These are phyloP conservation scores for Apeltes quadracus DNA, from an alignment of 2,113 vertebrate species.

Conservation along the genomic window DNA sequence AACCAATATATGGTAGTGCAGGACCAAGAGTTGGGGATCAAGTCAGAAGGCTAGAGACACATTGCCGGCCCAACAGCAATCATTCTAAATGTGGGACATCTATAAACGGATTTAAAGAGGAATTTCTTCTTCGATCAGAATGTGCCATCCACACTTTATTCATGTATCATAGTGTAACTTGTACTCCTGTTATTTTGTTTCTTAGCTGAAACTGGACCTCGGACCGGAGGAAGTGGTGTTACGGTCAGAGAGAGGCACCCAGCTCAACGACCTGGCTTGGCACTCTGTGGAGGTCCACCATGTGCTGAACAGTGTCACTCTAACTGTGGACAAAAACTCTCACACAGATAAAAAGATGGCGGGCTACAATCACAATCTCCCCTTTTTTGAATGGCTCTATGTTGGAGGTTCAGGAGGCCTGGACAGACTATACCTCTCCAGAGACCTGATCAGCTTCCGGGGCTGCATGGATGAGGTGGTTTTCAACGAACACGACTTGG, in stretches of 20 bases:
- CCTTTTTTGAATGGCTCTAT: slow-evolving; percentile 82
- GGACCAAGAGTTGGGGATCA: not conserved
- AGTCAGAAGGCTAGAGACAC: not conserved
- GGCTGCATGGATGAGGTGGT: slow-evolving; percentile 87
- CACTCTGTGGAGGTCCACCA: slow-evolving; percentile 83
- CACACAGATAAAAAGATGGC: slow-evolving; percentile 74
- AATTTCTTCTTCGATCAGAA: not conserved
- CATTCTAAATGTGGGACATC: not conserved
- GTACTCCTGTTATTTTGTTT: slow-evolving; percentile 28
- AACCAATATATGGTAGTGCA: not conserved
- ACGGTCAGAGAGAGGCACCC: slow-evolving; percentile 80
- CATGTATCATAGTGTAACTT: not conserved
- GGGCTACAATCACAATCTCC: slow-evolving; percentile 71
- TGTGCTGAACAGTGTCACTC: slow-evolving; percentile 70
- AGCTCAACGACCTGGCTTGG: slow-evolving; percentile 88
- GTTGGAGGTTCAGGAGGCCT: slow-evolving; percentile 83
- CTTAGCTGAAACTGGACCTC: slow-evolving; percentile 85
- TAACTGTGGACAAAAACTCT: slow-evolving; percentile 84
- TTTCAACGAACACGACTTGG: slow-evolving; percentile 86
- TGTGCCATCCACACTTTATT: not conserved
- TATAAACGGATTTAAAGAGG: not conserved
- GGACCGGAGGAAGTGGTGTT: slow-evolving; percentile 80
- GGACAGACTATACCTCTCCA: slow-evolving; percentile 78
- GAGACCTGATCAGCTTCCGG: slow-evolving; percentile 75
- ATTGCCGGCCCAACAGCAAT: not conserved